These are phyloP conservation scores for Amphipyra tragopoginis DNA, from an alignment of 2,888 invertebrate genomes.

Conservation along the genomic window DNA sequence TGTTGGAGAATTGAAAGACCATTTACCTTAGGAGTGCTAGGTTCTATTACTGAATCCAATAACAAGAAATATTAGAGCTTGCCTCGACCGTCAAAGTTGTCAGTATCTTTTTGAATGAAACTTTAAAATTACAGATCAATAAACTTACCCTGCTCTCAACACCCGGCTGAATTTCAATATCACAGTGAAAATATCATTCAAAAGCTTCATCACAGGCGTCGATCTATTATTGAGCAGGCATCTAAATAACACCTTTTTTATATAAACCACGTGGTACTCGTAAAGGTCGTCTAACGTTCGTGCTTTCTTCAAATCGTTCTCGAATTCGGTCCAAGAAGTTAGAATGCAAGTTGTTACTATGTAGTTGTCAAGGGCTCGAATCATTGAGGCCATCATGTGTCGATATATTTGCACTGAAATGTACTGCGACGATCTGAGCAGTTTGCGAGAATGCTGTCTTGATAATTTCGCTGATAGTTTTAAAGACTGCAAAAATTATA, in stretches of 20 bases:
- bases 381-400: constrained; percentile 94
- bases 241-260: constrained; percentile 93
- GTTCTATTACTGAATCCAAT: too few species aligned
- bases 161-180: constrained; percentile 93
- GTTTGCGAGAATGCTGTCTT: constrained; percentile 78
- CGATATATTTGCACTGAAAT: constrained; percentile 92
- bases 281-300: constrained; percentile 93
- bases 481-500: constrained; percentile 83
- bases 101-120: too few species aligned
- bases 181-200: constrained; percentile 93
- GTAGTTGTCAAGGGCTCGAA: constrained; percentile 94
- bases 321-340: constrained; percentile 93
- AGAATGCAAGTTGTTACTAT: constrained; percentile 94
- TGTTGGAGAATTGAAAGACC: too few species aligned
- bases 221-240: constrained; percentile 93
- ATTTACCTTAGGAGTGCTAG: too few species aligned
- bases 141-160: constrained; percentile 85
- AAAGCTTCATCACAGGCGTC: constrained; percentile 91
- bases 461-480: constrained; percentile 90
- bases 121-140: too few species aligned
- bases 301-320: constrained; percentile 91
- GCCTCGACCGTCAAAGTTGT: too few species aligned
- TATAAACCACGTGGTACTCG: constrained; percentile 92
- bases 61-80: too few species aligned
- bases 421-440: constrained; percentile 92